Evolutionary conservation across 2,797 vertebrate species (phyloP), one percentile per base, ranked within the genome.

Genomic region (Lerista edwardsae): DNA sequence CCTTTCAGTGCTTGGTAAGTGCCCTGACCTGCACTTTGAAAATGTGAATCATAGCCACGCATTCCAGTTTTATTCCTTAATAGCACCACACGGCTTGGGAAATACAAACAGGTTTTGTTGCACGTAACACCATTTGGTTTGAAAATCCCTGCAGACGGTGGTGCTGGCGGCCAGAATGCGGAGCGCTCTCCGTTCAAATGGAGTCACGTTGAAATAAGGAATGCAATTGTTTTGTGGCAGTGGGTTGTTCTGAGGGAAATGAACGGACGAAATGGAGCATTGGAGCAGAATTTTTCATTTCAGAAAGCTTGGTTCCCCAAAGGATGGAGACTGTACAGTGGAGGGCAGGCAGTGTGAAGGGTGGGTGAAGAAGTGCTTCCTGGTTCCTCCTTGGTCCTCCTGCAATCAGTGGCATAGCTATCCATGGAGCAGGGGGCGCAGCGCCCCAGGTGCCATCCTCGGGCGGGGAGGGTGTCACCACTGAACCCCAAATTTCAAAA

Each of bases 1-100:
- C 83, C 59, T 84, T 85, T 80, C 47, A 27, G 34, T 65, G 55
- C 61, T 80, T 80, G 77, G 68, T 41, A 73, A 65, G 59, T 19
- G 6, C 36, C 69, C 51, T 80, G 61, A 68, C 71, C 36, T 75
- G 47, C 65, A 85, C 47, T 85, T 80, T 85, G 44, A 75, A 85
- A 85, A 85, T 80, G 69, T 41, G 47, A 71, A 79, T 85, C 29
- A 44, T 80, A 80, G 67, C 55, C 71, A 68, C 34, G 57, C 31
- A 44, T 67, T 75, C 31, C n/a, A 67, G 71, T 34, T 80, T 39
- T 59, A 51, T 67, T 65, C 47, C 71, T 80, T 74, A 67, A 85
- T 41, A 80, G 61, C 21, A 25, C 8, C 57, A 55, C 0, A n/a
- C 68, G 71, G 47, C 71, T 68, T 75, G 84, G 77, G 62, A 85